Evolutionary conservation across 2,797 vertebrate genomes (phyloP), one percentile per base, ranked within the genome.

Genomic region (Echiichthys vipera): DNA sequence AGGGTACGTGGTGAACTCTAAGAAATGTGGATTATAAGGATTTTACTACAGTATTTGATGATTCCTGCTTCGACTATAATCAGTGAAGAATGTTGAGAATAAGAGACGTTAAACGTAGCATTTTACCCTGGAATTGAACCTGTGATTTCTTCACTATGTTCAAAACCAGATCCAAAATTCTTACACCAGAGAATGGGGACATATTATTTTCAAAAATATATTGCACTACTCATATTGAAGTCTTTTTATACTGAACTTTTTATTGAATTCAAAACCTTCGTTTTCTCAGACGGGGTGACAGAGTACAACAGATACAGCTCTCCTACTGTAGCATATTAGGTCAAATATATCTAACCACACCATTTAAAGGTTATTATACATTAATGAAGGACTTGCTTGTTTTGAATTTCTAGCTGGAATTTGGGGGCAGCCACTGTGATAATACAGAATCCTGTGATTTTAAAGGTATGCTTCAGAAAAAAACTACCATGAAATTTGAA

Each of bases 401-500:
- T 77, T 77, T 42, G 40, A 59, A 66, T 78, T 65, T 71, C 76
- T 36, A 74, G 71, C 66, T 46, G 76, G 71, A 88, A 84, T 82
- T 66, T 78, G 71, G 40, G n/a, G 78, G 75, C 57, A 30, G 64
- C 74, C 70, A 2, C 22, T 53, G 2, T 53, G 61, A 86, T 82
- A 72, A 69, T 62, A 65, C 75, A 72, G 74, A 84, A 83, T 84
- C 73, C 71, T 74, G 39, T 77, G 63, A 88, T 87, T 87, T 81
- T 70, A 54, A 74, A 84, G 50, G 65, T 50, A 79, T 72, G 81
- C 80, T 37, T 83, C 30, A 62, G 71, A 89, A 88, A 88, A 86
- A 77, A 88, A 75, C 78, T 39, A 32, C 84, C 69, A 22, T 89
- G 81, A 88, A 88, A 83, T 79, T n/a, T 61, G 54, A 86, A 80